Evolutionary conservation across 2,888 invertebrate genomes (phyloP).

Genomic region (Zaprionus lineosus): DNA sequence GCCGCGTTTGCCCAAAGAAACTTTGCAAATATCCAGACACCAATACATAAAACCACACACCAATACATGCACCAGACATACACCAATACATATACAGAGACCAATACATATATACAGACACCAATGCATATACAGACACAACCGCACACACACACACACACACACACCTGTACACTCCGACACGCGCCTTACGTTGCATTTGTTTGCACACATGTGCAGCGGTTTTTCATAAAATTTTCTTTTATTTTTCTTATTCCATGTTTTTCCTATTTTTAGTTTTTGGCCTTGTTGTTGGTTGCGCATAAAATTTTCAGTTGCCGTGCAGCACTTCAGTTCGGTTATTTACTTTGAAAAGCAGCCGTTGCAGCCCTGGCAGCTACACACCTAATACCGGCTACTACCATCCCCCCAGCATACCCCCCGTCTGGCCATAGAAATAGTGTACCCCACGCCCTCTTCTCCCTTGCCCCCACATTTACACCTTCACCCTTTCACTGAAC

Average conservation of each 20-base stretch:
- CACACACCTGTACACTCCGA: conserved; percentile 3
- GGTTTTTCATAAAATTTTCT: conserved; percentile 35
- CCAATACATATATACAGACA: neutral
- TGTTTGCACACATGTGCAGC: conserved; percentile 48
- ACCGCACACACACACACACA: conserved; percentile 9
- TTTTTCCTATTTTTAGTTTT: conserved; percentile 13
- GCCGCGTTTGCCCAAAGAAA: conserved; percentile 53
- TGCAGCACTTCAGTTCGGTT: conserved; percentile 51
- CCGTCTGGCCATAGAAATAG: no score
- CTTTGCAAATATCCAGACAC: conserved; percentile 41
- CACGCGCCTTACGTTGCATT: no score
- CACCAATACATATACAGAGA: conserved; percentile 6
- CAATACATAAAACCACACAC: conserved; percentile 16
- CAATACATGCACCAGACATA: no score
- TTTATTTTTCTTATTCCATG: conserved; percentile 28
- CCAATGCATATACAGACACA: conserved; percentile 6
- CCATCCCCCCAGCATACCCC: no score
- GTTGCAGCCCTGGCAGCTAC: neutral
- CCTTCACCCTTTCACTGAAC: no score
- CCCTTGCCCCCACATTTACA: no score
- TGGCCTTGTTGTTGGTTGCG: conserved; percentile 30
- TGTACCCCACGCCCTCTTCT: no score
- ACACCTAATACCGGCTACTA: no score
- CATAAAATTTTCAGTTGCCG: conserved; percentile 54
- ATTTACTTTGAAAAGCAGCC: conserved; percentile 48